Percentiles rank a stretch among this genome's conserved stretches.
Evolutionary conservation across 2,113 vertebrate species (phyloP).

Genomic region (Gasterosteus nipponicus): DNA sequence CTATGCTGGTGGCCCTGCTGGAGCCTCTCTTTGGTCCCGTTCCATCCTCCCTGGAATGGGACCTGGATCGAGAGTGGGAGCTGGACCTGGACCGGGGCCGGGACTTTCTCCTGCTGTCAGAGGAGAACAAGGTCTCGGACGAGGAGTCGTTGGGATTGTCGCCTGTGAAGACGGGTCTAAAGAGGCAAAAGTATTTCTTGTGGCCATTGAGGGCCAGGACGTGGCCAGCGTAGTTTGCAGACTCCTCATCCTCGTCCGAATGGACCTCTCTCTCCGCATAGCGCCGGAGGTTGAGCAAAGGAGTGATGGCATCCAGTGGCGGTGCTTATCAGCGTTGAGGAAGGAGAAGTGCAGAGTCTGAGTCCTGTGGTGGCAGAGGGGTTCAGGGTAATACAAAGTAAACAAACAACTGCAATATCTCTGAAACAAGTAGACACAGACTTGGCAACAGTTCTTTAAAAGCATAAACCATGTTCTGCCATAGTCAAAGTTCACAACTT

Average conservation of each 20-base stretch:
- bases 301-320: constrained; percentile 88
- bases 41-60: constrained; percentile 72
- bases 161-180: constrained; percentile 86
- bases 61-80: constrained; percentile 76
- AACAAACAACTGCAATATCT: background rate
- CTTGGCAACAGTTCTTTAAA: no score
- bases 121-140: constrained; percentile 64
- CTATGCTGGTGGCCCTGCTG: constrained; percentile 79
- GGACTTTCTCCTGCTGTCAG: constrained; percentile 65
- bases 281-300: constrained; percentile 83
- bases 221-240: constrained; percentile 87
- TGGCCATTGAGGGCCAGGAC: constrained; percentile 94
- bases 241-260: constrained; percentile 83
- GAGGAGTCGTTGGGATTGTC: constrained; percentile 76
- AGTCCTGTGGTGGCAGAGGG: constrained; percentile 76
- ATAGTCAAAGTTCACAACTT: background rate
- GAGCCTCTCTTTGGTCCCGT: constrained; percentile 43
- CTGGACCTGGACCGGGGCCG: constrained; percentile 73
- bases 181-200: constrained; percentile 97
- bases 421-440: background rate
- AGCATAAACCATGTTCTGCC: background rate
- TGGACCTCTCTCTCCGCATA: constrained; percentile 53
- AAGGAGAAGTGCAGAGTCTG: constrained; percentile 94
- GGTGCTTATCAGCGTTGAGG: constrained; percentile 93
- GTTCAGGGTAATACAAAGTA: background rate